These are phyloP conservation scores for Caranx melampygus DNA, from an alignment of 2,113 vertebrate genomes.

Conservation along the genomic window DNA sequence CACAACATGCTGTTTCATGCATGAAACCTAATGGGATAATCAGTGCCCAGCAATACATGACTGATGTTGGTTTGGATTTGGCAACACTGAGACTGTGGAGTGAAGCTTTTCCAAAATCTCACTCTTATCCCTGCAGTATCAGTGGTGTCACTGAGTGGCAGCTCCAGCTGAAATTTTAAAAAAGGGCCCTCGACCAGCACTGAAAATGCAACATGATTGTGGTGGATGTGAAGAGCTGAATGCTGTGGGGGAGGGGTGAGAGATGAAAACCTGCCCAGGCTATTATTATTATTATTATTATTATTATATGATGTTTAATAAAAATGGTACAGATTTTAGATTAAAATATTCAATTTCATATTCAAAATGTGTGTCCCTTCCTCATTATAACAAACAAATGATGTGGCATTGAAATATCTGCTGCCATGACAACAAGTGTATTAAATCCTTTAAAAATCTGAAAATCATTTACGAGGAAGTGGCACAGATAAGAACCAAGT, in stretches of 20 bases:
- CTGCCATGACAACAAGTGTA: constrained; percentile 35
- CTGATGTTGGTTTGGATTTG: background rate
- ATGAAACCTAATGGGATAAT: background rate
- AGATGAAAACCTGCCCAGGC: background rate
- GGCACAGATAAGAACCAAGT: constrained; percentile 24
- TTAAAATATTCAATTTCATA: too few relatives aligned
- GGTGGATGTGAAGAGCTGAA: background rate
- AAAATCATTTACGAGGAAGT: constrained; percentile 31
- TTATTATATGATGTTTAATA: background rate
- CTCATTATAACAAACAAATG: background rate
- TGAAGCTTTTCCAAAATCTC: background rate
- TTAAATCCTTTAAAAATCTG: constrained; percentile 36
- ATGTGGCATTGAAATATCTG: constrained; percentile 16
- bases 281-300: background rate
- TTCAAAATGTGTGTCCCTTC: background rate
- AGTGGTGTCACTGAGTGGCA: background rate
- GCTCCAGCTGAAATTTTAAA: background rate
- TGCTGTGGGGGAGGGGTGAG: background rate
- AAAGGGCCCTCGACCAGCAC: background rate
- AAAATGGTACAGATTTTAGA: background rate
- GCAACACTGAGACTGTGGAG: background rate
- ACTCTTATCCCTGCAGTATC: background rate
- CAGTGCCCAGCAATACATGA: background rate
- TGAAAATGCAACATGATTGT: background rate
- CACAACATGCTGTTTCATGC: background rate